Evolutionary conservation across 2,888 invertebrate genomes (phyloP).

Genomic region (Nycteola revayana): DNA sequence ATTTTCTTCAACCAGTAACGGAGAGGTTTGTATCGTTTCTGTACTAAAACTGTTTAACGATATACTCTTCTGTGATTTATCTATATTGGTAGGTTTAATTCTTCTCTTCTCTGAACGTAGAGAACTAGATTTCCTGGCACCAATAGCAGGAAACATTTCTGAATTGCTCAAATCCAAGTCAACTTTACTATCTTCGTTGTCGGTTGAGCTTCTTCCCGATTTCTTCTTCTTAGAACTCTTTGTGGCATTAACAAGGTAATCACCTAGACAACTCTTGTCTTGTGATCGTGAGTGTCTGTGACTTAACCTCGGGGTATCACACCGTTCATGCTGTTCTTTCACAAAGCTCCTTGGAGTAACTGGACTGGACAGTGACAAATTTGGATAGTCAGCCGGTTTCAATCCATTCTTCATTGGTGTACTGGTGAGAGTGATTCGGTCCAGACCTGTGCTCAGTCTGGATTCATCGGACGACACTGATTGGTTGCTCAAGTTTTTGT

Average conservation of each 20-base stretch:
- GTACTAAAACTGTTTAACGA: constrained; percentile 62
- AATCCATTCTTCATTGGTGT: constrained; percentile 66
- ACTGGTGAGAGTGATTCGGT: constrained; percentile 55
- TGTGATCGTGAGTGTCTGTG: constrained; percentile 57
- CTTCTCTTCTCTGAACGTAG: constrained; percentile 59
- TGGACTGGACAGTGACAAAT: constrained; percentile 50
- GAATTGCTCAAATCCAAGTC: constrained; percentile 66
- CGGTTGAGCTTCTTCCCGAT: constrained; percentile 52
- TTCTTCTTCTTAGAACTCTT: constrained; percentile 65
- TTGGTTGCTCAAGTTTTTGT: constrained; percentile 39
- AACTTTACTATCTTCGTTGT: constrained; percentile 45
- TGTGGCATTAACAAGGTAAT: constrained; percentile 55
- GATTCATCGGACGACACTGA: constrained; percentile 67
- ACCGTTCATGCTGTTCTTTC: constrained; percentile 53
- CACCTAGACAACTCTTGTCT: constrained; percentile 67
- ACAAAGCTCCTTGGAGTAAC: constrained; percentile 54
- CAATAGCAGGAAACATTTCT: constrained; percentile 70
- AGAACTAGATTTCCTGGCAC: constrained; percentile 61
- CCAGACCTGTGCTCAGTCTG: constrained; percentile 49
- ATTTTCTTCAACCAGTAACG: constrained; percentile 57
- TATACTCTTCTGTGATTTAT: constrained; percentile 56
- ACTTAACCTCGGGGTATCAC: constrained; percentile 62
- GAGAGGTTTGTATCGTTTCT: constrained; percentile 58
- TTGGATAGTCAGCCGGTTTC: constrained; percentile 47
- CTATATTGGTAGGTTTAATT: constrained; percentile 80